Conservation (phyloP, 2,113 vertebrate species). For the Passer domesticus region DNA sequence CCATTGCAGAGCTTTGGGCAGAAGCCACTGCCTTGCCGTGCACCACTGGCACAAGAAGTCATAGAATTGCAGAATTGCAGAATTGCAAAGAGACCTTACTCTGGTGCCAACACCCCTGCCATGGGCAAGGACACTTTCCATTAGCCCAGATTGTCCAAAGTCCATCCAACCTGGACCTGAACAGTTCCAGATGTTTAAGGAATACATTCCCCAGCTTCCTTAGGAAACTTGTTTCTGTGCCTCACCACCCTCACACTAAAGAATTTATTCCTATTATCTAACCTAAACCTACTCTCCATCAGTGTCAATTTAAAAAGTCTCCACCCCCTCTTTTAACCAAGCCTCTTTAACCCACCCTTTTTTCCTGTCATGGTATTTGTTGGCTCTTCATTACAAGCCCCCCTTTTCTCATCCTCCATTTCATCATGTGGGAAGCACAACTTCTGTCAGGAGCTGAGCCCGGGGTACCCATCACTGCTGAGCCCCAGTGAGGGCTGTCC, state of each 20-base stretch:
- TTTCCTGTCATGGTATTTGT: neutral
- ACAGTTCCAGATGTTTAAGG: neutral
- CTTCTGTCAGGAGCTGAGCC: neutral
- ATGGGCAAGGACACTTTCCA: neutral
- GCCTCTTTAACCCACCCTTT: neutral
- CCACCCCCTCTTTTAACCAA: neutral
- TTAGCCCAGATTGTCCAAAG: neutral
- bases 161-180: neutral
- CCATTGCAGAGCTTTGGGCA: fast-evolving
- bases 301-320: neutral
- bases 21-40: fast-evolving
- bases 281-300: neutral
- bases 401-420: too few relatives aligned
- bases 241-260: neutral
- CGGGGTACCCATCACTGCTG: fast-evolving
- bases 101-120: too few relatives aligned
- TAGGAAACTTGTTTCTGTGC: neutral
- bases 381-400: neutral
- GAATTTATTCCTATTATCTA: neutral
- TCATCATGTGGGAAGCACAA: too few relatives aligned
- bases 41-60: fast-evolving
- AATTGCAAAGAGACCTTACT: too few relatives aligned
- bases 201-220: neutral
- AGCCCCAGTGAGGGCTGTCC: fast-evolving
- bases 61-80: fast-evolving